These are phyloP conservation scores for Cercocebus atys DNA, from an alignment of 2,113 vertebrate genomes.

Conservation along the genomic window DNA sequence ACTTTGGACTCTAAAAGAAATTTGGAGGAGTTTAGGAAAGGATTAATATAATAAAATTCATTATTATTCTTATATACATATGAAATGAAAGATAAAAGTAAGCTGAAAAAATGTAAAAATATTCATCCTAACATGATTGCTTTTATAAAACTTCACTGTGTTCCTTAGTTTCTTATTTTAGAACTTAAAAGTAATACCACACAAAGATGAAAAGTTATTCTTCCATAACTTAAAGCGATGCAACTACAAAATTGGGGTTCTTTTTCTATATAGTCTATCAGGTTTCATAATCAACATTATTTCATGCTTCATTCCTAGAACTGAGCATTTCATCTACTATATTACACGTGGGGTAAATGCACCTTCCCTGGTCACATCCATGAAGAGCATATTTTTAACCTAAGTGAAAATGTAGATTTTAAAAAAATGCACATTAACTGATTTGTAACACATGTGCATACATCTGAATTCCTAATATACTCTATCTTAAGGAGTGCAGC, in stretches of 20 bases:
- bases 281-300: constrained; percentile 62
- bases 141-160: constrained; percentile 69
- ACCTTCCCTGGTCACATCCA: constrained; percentile 49
- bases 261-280: constrained; percentile 51
- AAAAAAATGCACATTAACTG: not conserved
- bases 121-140: constrained; percentile 45
- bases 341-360: constrained; percentile 1
- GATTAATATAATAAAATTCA: constrained; percentile 68
- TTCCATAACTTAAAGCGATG: constrained; percentile 58
- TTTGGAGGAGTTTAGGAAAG: constrained; percentile 49
- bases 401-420: constrained; percentile 49
- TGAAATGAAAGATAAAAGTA: constrained; percentile 51
- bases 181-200: constrained; percentile 31
- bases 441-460: constrained; percentile 54
- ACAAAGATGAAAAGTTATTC: constrained; percentile 65
- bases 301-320: constrained; percentile 71
- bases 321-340: constrained; percentile 16
- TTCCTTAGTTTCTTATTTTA: constrained; percentile 39
- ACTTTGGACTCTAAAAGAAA: constrained; percentile 48
- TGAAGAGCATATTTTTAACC: constrained; percentile 37
- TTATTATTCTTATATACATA: constrained; percentile 6
- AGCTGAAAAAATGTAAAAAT: constrained; percentile 68
- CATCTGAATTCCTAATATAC: constrained; percentile 22
- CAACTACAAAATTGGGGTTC: constrained; percentile 42
- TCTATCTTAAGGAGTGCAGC: not conserved